Percentiles rank a stretch among this genome's conserved stretches.
These are phyloP conservation scores for pig (Sus scrofa) DNA, from an alignment of 2,113 vertebrate species.

Conservation along the genomic window DNA sequence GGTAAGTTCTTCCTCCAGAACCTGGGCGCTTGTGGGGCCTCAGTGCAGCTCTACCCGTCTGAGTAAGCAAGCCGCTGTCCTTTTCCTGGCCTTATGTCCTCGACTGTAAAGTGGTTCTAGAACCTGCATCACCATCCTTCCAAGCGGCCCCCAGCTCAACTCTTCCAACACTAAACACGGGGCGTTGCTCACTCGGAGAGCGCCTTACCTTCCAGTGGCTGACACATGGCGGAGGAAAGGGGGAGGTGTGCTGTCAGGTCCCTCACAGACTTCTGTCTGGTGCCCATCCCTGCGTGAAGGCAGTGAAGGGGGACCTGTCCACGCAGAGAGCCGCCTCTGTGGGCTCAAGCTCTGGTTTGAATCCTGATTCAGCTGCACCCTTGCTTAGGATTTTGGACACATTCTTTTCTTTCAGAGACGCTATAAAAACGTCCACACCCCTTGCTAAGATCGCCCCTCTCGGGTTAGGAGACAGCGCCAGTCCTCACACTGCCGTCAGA, in stretches of 20 bases:
- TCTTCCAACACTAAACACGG: not conserved
- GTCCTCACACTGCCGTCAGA: constrained; percentile 34
- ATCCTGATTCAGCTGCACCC: constrained; percentile 10
- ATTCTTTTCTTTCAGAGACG: constrained; percentile 19
- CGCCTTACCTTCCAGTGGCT: not conserved
- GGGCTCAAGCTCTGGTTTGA: constrained; percentile 21
- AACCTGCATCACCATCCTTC: constrained; percentile 23
- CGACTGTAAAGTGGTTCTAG: constrained; percentile 9
- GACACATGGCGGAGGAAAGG: not conserved
- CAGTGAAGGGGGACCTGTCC: not conserved
- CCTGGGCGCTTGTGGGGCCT: not conserved
- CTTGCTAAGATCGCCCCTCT: not conserved
- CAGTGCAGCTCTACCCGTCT: not conserved
- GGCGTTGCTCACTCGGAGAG: not conserved
- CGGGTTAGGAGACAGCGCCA: not conserved
- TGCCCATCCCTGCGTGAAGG: not conserved
- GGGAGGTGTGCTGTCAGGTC: not conserved
- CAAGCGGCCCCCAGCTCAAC: not conserved
- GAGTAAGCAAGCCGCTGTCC: not conserved
- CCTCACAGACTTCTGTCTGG: not conserved
- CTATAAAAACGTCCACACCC: not conserved
- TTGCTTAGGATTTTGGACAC: constrained; percentile 23
- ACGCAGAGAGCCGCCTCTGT: not conserved
- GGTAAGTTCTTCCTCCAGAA: constrained; percentile 83
- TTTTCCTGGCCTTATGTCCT: not conserved